A percentile compares a stretch with the other conserved stretches of the same genome.
Evolutionary conservation across 1,140 invertebrate species (phyloP).

Genomic region (Brachionus rubens): DNA sequence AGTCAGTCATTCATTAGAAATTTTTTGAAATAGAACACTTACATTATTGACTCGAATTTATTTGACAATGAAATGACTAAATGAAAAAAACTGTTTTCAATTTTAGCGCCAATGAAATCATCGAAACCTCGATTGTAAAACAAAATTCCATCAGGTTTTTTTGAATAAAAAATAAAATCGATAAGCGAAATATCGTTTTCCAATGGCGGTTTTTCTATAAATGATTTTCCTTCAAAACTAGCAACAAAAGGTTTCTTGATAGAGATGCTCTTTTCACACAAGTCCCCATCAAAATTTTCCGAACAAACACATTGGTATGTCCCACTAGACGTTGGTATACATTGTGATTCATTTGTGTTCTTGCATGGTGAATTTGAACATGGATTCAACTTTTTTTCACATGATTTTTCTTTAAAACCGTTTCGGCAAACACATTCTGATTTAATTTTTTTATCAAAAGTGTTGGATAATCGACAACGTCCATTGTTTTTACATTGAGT

Average conservation of each 20-base stretch:
- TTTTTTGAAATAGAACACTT: background rate
- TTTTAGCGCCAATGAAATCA: conserved; percentile 11
- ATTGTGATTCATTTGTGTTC: background rate
- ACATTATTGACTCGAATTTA: background rate
- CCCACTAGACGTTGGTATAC: background rate
- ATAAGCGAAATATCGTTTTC: background rate
- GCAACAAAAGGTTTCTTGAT: background rate
- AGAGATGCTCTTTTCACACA: background rate
- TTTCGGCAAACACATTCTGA: background rate
- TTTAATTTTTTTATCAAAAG: background rate
- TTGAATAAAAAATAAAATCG: conserved; percentile 5
- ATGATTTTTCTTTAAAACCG: background rate
- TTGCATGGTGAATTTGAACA: conserved; percentile 13
- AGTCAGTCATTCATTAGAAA: background rate
- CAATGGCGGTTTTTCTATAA: background rate
- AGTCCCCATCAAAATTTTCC: background rate
- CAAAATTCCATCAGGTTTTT: conserved; percentile 23
- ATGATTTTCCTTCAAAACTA: conserved; percentile 7
- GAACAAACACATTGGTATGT: conserved; percentile 8
- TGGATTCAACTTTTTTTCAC: background rate
- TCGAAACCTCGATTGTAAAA: conserved; percentile 9
- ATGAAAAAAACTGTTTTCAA: conserved; percentile 2
- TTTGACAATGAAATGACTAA: background rate
- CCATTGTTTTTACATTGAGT: background rate
- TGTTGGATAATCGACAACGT: background rate